These are phyloP conservation scores for Polydrusus pterygomalis DNA, from an alignment of 2,888 invertebrate species.

Conservation along the genomic window DNA sequence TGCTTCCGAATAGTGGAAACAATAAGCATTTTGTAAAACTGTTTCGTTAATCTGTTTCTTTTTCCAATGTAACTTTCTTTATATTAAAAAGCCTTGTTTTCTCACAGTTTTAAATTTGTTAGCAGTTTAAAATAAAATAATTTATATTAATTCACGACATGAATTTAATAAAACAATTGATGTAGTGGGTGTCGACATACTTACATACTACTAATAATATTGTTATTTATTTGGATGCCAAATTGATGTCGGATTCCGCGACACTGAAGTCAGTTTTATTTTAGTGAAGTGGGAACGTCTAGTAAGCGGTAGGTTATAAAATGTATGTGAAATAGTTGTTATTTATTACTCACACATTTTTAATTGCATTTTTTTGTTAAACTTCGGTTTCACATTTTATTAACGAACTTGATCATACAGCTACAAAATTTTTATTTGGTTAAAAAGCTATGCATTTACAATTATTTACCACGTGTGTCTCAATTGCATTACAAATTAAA, in stretches of 20 bases:
- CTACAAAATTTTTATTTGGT: no score
- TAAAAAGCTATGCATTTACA: no score
- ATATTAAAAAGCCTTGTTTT: background rate
- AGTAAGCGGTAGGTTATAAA: background rate
- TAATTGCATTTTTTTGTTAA: background rate
- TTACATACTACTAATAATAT: constrained; percentile 48
- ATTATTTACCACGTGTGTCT: no score
- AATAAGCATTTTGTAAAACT: no score
- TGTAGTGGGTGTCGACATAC: constrained; percentile 58
- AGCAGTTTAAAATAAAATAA: background rate
- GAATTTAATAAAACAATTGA: constrained; percentile 36
- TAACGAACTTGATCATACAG: no score
- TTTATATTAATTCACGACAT: background rate
- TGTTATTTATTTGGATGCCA: constrained; percentile 60
- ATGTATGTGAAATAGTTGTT: background rate
- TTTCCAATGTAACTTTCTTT: no score
- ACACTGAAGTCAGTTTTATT: constrained; percentile 69
- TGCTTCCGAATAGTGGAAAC: no score
- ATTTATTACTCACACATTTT: constrained; percentile 11
- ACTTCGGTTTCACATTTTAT: no score
- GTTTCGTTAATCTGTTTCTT: no score
- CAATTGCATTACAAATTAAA: no score
- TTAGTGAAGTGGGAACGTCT: constrained; percentile 56
- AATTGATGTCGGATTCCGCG: constrained; percentile 66
- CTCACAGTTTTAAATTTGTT: no score